Evolutionary conservation across 2,888 invertebrate species (phyloP).

Genomic region (Craniophora ligustri): DNA sequence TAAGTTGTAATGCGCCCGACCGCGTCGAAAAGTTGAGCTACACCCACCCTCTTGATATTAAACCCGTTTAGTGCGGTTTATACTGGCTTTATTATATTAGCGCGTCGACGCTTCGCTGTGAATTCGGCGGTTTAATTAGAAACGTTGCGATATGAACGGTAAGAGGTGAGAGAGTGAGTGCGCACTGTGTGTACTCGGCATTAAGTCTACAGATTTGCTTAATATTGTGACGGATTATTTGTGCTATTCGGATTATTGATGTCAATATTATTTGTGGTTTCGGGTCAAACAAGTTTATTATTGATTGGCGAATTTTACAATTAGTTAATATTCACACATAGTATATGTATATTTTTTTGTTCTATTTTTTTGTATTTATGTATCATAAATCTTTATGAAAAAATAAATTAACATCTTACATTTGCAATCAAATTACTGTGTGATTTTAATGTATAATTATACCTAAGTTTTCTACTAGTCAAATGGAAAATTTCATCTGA

Average conservation of each 20-base stretch:
- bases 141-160: constrained; percentile 66
- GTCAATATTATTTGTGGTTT: constrained; percentile 33
- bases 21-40: constrained; percentile 79
- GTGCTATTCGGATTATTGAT: constrained; percentile 25
- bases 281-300: neutral
- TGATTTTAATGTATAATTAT: too few relatives aligned
- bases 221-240: constrained; percentile 49
- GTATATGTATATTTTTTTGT: too few relatives aligned
- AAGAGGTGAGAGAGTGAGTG: constrained; percentile 56
- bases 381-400: too few relatives aligned
- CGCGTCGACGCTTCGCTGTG: constrained; percentile 75
- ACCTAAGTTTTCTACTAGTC: too few relatives aligned
- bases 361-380: too few relatives aligned
- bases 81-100: constrained; percentile 86
- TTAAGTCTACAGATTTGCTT: constrained; percentile 56
- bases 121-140: constrained; percentile 79
- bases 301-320: constrained; percentile 7
- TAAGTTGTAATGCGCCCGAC: constrained; percentile 78
- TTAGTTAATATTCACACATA: too few relatives aligned
- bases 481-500: too few relatives aligned
- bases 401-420: too few relatives aligned
- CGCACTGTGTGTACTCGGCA: constrained; percentile 44
- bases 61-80: constrained; percentile 84
- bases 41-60: constrained; percentile 79
- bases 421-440: too few relatives aligned